These are phyloP conservation scores for Rattus rattus DNA, from an alignment of 2,113 vertebrate species.

Conservation along the genomic window DNA sequence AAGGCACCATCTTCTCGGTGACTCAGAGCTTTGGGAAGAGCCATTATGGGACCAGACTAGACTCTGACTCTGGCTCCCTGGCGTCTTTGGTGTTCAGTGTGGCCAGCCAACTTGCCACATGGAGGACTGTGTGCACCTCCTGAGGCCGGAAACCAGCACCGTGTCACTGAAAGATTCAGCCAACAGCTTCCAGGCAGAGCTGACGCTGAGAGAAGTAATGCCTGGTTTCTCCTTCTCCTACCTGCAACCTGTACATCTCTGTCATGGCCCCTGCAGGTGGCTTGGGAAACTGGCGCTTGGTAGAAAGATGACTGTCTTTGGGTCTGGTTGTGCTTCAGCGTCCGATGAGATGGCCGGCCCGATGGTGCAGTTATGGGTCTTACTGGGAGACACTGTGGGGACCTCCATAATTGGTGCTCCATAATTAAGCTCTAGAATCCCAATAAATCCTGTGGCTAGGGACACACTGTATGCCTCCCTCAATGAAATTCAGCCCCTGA, in stretches of 20 bases:
- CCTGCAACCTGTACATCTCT: not conserved
- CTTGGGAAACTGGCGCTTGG: not conserved
- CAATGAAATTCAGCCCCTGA: not conserved
- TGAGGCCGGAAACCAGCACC: accelerated
- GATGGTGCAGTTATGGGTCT: accelerated
- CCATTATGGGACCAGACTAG: not conserved
- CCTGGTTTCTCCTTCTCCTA: not conserved
- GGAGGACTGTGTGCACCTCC: accelerated
- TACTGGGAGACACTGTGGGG: not conserved
- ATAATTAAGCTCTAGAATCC: not conserved
- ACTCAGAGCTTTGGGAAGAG: not conserved
- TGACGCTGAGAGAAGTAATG: not conserved
- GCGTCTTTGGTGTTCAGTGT: not conserved
- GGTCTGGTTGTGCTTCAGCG: not conserved
- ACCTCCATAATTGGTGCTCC: accelerated
- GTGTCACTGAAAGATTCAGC: accelerated
- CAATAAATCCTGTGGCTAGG: not conserved
- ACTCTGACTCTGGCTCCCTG: not conserved
- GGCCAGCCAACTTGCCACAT: not conserved
- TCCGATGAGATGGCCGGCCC: accelerated
- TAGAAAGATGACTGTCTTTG: not conserved
- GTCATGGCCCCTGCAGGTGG: not conserved
- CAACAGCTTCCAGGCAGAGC: not conserved
- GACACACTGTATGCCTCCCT: accelerated
- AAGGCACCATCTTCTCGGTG: accelerated